Percentiles rank a stretch among this genome's conserved stretches.
phyloP scores from a whole-genome alignment of 2,113 vertebrate species.

The Genyomyrus donnyi region DNA sequence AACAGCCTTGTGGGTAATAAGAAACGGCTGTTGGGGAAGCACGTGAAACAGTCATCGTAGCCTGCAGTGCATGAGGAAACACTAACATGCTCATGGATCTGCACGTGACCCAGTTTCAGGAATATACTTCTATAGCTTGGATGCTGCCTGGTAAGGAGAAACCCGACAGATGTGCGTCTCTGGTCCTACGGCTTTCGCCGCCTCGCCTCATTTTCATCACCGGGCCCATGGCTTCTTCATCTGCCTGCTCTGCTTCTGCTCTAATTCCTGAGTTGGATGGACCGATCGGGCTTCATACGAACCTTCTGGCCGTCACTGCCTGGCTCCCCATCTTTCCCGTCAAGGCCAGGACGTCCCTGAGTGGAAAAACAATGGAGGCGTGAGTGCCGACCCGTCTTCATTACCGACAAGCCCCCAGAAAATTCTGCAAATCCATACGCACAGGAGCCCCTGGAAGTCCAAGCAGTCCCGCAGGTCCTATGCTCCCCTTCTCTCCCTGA shows the following conservation, averaged over 20 bases:
- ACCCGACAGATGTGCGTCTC: slow-evolving; percentile 12
- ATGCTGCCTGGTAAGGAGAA: slow-evolving; percentile 26
- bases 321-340: slow-evolving; percentile 75
- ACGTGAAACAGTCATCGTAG: slow-evolving; percentile 13
- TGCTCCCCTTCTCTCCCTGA: slow-evolving; percentile 82
- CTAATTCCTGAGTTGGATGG: neutral
- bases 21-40: slow-evolving; percentile 17
- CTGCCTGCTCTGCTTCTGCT: neutral
- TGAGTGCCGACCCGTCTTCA: neutral
- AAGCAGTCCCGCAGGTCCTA: slow-evolving; percentile 66
- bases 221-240: slow-evolving; percentile 5
- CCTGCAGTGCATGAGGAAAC: slow-evolving; percentile 23
- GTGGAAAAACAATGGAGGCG: slow-evolving; percentile 30
- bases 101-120: neutral
- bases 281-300: slow-evolving; percentile 31
- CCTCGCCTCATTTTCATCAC: slow-evolving; percentile 12
- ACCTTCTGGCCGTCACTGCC: slow-evolving; percentile 84
- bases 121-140: slow-evolving; percentile 27
- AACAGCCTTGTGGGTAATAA: slow-evolving; percentile 19
- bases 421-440: slow-evolving; percentile 46
- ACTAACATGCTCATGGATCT: slow-evolving; percentile 8
- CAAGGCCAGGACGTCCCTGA: slow-evolving; percentile 77
- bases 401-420: neutral
- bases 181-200: slow-evolving; percentile 17
- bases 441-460: slow-evolving; percentile 75